These are phyloP conservation scores for Patella depressa DNA, from an alignment of 2,888 invertebrate genomes.

Conservation along the genomic window DNA sequence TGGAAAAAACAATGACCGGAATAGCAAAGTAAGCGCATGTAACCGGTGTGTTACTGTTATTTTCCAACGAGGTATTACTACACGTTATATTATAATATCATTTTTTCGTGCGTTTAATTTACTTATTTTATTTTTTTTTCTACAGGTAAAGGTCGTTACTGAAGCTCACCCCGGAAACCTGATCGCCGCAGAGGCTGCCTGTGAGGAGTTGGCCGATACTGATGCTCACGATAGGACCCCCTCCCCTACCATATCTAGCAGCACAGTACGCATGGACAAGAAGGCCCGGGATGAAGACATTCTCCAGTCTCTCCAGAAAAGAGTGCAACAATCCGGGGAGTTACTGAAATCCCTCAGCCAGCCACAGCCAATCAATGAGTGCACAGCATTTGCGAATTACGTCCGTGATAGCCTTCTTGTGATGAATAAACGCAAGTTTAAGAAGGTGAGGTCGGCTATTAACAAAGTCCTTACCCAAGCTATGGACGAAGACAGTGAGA, in stretches of 20 bases:
- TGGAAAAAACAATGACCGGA: no score
- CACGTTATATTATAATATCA: no score
- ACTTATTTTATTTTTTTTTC: no score
- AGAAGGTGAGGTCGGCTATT: conserved; percentile 30
- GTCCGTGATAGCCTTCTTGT: conserved; percentile 34
- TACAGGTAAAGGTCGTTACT: conserved; percentile 28
- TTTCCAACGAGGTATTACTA: no score
- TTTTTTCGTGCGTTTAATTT: conserved; percentile 5
- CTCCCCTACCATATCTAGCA: conserved; percentile 11
- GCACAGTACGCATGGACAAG: conserved; percentile 13
- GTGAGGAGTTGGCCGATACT: conserved; percentile 5
- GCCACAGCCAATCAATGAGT: conserved; percentile 26
- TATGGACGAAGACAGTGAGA: conserved; percentile 38
- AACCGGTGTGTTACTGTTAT: no score
- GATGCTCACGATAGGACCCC: conserved; percentile 15
- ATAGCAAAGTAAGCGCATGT: no score
- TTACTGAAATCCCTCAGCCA: conserved; percentile 28
- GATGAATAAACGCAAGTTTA: conserved; percentile 32
- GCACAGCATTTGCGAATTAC: conserved; percentile 33
- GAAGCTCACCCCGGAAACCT: conserved; percentile 17
- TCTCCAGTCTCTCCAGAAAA: conserved; percentile 27
- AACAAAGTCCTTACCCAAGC: conserved; percentile 29
- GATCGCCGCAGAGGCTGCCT: conserved; percentile 25
- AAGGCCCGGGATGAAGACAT: conserved; percentile 1
- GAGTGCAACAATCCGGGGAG: conserved; percentile 26